Percentiles rank a stretch among this genome's conserved stretches.
Evolutionary conservation across 2,113 vertebrate species (phyloP).

Genomic region (Chloropsis hardwickii): DNA sequence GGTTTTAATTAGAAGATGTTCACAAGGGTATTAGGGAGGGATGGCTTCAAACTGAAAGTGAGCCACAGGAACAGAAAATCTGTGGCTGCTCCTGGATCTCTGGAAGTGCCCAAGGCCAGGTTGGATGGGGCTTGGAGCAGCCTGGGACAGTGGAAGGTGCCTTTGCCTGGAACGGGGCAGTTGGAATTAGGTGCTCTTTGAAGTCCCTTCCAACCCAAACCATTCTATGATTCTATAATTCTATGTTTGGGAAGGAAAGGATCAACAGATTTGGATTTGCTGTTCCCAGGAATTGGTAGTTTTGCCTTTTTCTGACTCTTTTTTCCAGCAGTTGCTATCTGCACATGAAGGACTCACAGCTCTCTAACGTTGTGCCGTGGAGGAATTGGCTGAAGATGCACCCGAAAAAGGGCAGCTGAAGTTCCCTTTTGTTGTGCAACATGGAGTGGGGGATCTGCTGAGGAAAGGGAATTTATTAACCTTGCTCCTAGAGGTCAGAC

Average conservation of each 20-base stretch:
- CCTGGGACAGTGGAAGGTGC: accelerated
- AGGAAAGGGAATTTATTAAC: neutral
- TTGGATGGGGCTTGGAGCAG: accelerated
- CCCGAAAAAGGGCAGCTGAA: neutral
- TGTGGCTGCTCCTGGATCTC: neutral
- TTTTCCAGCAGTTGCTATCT: neutral
- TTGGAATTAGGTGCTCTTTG: accelerated
- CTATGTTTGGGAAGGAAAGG: neutral
- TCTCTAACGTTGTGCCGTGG: accelerated
- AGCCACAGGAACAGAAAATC: neutral
- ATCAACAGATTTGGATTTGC: neutral
- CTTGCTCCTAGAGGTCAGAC: neutral
- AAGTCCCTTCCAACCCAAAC: neutral
- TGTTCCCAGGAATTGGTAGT: neutral
- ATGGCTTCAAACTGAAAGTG: neutral
- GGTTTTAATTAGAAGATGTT: neutral
- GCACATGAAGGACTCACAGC: accelerated
- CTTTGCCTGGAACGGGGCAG: too few species aligned
- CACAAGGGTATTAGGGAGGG: too few species aligned
- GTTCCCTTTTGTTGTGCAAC: neutral
- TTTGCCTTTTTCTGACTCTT: neutral
- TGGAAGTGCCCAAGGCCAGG: neutral
- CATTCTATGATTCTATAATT: neutral
- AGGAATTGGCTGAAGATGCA: neutral
- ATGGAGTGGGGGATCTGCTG: neutral